A percentile compares a stretch with the other conserved stretches of the same genome.
Evolutionary conservation across 1,140 invertebrate species (phyloP).

Genomic region (Drosophila pallidifrons): DNA sequence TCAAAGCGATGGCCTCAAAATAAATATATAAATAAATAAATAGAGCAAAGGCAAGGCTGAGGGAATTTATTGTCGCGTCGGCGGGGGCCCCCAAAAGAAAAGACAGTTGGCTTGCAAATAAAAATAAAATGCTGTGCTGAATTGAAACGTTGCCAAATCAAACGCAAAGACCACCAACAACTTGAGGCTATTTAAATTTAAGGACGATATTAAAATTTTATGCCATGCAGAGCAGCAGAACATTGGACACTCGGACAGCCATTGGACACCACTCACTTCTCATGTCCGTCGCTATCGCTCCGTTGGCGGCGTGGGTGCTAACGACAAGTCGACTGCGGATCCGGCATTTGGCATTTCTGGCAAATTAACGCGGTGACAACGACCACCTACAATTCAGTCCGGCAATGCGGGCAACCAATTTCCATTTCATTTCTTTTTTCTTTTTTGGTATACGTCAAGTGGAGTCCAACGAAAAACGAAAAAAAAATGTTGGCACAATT

Average conservation of each 20-base stretch:
- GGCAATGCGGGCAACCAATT: slow-evolving; percentile 11
- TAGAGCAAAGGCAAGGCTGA: slow-evolving; percentile 30
- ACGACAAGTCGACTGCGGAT: slow-evolving; percentile 26
- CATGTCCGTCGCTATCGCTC: slow-evolving; percentile 12
- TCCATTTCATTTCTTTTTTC: slow-evolving; percentile 18
- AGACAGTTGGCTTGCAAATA: slow-evolving; percentile 51
- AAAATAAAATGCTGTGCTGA: slow-evolving; percentile 53
- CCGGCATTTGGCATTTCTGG: slow-evolving; percentile 56
- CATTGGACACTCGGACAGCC: slow-evolving; percentile 30
- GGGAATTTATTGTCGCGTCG: slow-evolving; percentile 55
- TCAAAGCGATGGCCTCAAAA: slow-evolving; percentile 69
- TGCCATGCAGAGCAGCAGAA: slow-evolving; percentile 53
- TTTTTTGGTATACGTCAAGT: slow-evolving; percentile 34
- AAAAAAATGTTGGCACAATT: slow-evolving; percentile 22
- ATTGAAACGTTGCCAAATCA: slow-evolving; percentile 66
- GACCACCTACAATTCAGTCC: neutral
- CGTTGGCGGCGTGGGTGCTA: slow-evolving; percentile 55
- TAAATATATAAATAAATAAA: slow-evolving; percentile 72
- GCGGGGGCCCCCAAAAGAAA: slow-evolving; percentile 4
- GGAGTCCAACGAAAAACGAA: neutral
- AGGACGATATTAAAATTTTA: slow-evolving; percentile 71
- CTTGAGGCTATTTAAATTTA: slow-evolving; percentile 72
- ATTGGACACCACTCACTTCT: neutral
- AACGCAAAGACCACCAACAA: slow-evolving; percentile 54
- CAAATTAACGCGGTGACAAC: slow-evolving; percentile 53